phyloP scores from a whole-genome alignment of 2,113 vertebrate genomes.

The Struthio camelus region DNA sequence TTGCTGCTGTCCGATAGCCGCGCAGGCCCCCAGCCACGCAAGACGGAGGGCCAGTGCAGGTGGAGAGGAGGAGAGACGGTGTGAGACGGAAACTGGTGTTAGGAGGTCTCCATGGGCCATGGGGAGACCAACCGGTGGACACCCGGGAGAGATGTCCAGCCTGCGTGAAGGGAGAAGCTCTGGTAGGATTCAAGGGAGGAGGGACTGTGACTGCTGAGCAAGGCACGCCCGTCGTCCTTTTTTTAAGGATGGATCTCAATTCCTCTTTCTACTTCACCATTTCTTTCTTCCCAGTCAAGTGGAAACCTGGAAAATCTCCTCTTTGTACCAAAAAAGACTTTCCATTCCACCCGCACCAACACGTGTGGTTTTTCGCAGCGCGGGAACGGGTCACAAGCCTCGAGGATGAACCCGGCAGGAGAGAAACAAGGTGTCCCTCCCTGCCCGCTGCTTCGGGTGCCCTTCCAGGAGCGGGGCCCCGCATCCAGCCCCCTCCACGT shows the following conservation, averaged over 20 bases:
- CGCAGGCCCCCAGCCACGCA: too few species aligned
- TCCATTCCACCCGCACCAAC: neutral
- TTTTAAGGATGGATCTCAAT: too few species aligned
- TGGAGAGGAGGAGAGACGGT: neutral
- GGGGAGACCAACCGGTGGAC: neutral
- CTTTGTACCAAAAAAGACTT: neutral
- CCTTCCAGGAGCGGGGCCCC: neutral
- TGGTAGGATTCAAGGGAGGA: neutral
- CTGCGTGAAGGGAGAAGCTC: neutral
- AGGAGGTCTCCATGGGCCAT: neutral
- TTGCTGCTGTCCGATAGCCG: too few species aligned
- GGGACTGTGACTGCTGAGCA: fast-evolving
- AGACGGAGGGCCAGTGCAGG: neutral
- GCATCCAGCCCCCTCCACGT: too few species aligned
- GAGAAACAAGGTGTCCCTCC: neutral
- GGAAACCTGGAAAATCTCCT: neutral
- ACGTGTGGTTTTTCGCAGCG: neutral
- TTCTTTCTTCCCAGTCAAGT: neutral
- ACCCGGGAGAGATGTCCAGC: too few species aligned
- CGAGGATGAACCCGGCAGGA: neutral
- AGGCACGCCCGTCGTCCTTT: too few species aligned
- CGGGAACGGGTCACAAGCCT: neutral
- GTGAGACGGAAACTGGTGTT: neutral
- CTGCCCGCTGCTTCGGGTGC: neutral
- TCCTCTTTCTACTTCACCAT: too few species aligned